phyloP scores from a whole-genome alignment of 2,888 invertebrate species.

The Ochropleura leucogaster region DNA sequence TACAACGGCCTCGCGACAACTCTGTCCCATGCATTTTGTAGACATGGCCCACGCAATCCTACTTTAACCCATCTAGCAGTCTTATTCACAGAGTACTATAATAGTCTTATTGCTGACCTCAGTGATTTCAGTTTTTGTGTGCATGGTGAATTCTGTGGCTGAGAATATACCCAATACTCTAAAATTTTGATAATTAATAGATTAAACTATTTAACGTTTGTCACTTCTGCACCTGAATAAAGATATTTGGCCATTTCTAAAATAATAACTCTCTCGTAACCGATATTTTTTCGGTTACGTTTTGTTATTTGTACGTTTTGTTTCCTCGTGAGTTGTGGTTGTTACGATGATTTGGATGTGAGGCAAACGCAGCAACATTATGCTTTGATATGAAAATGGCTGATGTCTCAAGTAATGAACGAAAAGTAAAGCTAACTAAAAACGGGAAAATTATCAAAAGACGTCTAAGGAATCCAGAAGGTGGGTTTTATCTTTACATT shows the following conservation, averaged over 20 bases:
- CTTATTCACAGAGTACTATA: no score
- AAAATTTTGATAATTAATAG: background rate
- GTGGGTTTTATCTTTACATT: constrained; percentile 71
- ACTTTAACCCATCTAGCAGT: no score
- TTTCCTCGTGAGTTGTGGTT: constrained; percentile 53
- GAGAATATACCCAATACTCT: no score
- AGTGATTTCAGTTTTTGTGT: no score
- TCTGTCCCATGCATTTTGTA: no score
- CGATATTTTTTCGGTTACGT: constrained; percentile 19
- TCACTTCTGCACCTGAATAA: background rate
- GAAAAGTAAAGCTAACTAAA: constrained; percentile 88
- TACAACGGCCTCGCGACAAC: no score
- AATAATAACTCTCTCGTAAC: no score
- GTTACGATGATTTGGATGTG: constrained; percentile 72
- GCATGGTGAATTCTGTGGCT: no score
- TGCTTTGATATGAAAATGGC: constrained; percentile 89
- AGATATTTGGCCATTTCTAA: background rate
- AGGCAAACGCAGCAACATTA: constrained; percentile 57
- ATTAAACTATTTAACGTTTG: background rate
- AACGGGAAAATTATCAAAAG: constrained; percentile 88
- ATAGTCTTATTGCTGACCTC: no score
- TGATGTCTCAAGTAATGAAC: constrained; percentile 88
- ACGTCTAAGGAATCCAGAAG: constrained; percentile 88
- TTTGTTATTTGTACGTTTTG: constrained; percentile 49
- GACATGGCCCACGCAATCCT: no score